Evolutionary conservation across 2,888 invertebrate genomes (phyloP).

Genomic region (Dolomedes plantarius): DNA sequence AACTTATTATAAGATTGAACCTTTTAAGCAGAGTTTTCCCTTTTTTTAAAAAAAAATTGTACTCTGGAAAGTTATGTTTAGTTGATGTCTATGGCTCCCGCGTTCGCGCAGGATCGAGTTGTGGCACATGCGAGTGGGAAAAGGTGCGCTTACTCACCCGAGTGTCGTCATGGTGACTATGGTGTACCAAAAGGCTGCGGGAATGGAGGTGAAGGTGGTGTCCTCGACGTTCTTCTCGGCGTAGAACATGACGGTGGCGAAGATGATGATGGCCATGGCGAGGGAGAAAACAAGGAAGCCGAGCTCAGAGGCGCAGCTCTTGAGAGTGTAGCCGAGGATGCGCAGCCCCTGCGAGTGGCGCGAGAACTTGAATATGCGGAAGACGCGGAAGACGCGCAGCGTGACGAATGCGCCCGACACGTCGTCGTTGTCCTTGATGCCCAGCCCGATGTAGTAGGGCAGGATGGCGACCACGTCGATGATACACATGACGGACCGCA

Average conservation of each 20-base stretch:
- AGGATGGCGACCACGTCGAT: conserved; percentile 99
- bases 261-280: conserved; percentile 99
- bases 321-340: conserved; percentile 98
- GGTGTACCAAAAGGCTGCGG: conserved; percentile 99
- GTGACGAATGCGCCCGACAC: conserved; percentile 99
- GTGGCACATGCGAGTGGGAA: too few relatives aligned
- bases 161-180: conserved; percentile 99
- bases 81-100: too few relatives aligned
- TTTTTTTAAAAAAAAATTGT: too few relatives aligned
- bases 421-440: conserved; percentile 98
- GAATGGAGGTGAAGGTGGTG: conserved; percentile 99
- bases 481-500: conserved; percentile 98
- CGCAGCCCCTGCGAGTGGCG: conserved; percentile 98
- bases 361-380: conserved; percentile 99
- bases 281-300: conserved; percentile 99
- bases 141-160: conserved; percentile 85
- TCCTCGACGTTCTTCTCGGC: conserved; percentile 98
- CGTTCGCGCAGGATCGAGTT: too few relatives aligned
- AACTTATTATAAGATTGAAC: too few relatives aligned
- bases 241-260: conserved; percentile 99
- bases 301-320: conserved; percentile 98
- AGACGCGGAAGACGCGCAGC: conserved; percentile 98
- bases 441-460: conserved; percentile 98
- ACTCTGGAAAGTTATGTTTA: too few relatives aligned
- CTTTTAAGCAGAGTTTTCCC: too few relatives aligned